These are phyloP conservation scores for Halichondria panicea DNA, from an alignment of 37 sponge, comb jelly and placozoan genomes.

Conservation along the genomic window DNA sequence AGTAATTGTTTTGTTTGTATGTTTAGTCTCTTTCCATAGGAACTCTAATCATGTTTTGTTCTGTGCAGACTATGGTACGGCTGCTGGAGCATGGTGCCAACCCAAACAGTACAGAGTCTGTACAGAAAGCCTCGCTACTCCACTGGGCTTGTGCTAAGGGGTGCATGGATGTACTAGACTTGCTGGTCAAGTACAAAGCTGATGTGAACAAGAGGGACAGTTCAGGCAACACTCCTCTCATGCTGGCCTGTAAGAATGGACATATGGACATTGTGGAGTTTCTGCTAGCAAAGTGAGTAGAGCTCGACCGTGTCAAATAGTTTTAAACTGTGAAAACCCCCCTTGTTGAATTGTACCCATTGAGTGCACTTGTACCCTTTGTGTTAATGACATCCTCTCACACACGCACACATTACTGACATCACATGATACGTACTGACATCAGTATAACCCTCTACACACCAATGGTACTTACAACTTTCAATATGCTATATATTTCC, in stretches of 20 bases:
- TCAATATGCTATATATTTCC: not conserved
- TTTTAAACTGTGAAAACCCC: no score
- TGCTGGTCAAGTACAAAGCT: constrained; percentile 50
- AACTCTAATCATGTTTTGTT: no score
- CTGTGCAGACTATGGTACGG: constrained; percentile 45
- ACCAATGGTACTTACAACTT: no score
- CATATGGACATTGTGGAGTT: constrained; percentile 51
- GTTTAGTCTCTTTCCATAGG: no score
- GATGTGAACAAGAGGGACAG: constrained; percentile 59
- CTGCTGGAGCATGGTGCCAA: constrained; percentile 71
- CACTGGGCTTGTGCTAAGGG: constrained; percentile 63
- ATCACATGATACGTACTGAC: no score
- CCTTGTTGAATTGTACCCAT: no score
- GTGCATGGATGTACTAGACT: constrained; percentile 17
- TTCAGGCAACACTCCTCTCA: constrained; percentile 60
- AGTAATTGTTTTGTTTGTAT: no score
- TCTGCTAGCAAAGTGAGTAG: constrained; percentile 55
- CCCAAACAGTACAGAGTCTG: constrained; percentile 45
- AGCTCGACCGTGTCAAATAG: no score
- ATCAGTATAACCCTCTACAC: no score
- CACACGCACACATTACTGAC: not conserved
- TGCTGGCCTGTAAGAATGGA: constrained; percentile 59
- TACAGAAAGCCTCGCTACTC: constrained; percentile 41
- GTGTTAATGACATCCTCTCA: not conserved
- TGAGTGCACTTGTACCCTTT: no score